Percentiles rank a stretch among this genome's conserved stretches.
These are phyloP conservation scores for Volucella bombylans DNA, from an alignment of 2,888 invertebrate genomes.

Conservation along the genomic window DNA sequence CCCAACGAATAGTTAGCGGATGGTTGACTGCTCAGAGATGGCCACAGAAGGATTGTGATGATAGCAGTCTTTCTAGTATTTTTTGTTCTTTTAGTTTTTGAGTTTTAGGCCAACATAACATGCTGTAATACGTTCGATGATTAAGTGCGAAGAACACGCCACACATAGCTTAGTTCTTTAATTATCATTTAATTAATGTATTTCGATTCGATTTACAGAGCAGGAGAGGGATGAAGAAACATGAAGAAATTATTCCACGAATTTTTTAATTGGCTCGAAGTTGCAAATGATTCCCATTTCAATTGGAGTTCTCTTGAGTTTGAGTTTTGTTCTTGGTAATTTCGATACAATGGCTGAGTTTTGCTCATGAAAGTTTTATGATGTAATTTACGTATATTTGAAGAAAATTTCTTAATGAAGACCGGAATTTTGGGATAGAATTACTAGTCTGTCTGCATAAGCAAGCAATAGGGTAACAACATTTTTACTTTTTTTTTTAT, in stretches of 20 bases:
- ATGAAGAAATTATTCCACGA: slow-evolving; percentile 20
- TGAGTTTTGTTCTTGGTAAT: neutral
- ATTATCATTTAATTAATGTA: slow-evolving; percentile 56
- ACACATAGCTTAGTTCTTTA: slow-evolving; percentile 25
- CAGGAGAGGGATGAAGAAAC: neutral
- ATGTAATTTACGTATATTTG: slow-evolving; percentile 32
- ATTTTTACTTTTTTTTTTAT: too few relatives aligned
- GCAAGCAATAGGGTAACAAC: neutral
- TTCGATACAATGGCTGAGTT: slow-evolving; percentile 49
- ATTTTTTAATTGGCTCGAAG: slow-evolving; percentile 41
- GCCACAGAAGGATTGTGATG: slow-evolving; percentile 33
- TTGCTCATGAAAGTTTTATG: slow-evolving; percentile 8
- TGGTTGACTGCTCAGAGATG: slow-evolving; percentile 46
- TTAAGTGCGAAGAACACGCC: slow-evolving; percentile 66
- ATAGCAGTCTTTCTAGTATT: slow-evolving; percentile 11
- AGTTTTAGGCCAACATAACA: slow-evolving; percentile 27
- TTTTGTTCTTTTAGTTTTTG: neutral
- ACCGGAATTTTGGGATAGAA: slow-evolving; percentile 10
- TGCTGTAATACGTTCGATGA: slow-evolving; percentile 58
- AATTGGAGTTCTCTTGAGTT: slow-evolving; percentile 20
- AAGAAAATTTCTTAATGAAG: neutral
- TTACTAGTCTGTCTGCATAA: slow-evolving; percentile 2
- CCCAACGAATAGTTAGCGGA: slow-evolving; percentile 15
- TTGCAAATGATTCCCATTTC: slow-evolving; percentile 32
- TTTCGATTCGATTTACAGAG: slow-evolving; percentile 40